Percentiles rank a stretch among this genome's conserved stretches.
These are phyloP conservation scores for Microchirus variegatus DNA, from an alignment of 2,797 vertebrate species.

Conservation along the genomic window DNA sequence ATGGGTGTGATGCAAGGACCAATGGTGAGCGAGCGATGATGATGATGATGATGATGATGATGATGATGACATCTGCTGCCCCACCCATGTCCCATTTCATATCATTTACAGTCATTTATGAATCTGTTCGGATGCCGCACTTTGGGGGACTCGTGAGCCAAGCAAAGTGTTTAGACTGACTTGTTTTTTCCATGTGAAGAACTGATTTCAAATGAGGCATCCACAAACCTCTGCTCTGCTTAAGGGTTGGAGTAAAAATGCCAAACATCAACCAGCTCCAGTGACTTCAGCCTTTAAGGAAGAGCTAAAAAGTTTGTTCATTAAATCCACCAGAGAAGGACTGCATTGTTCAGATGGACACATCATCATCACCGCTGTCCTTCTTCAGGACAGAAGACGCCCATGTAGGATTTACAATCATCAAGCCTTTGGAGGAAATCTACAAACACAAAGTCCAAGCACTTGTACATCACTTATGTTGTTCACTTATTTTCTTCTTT, in stretches of 20 bases:
- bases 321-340: constrained; percentile 1
- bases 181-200: neutral
- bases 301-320: neutral
- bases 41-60: constrained; percentile 48
- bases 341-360: constrained; percentile 19
- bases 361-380: constrained; percentile 3
- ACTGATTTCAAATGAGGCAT: neutral
- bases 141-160: neutral
- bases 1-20: constrained; percentile 96
- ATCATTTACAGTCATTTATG: neutral
- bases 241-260: neutral
- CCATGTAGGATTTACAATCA: constrained; percentile 29
- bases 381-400: constrained; percentile 8
- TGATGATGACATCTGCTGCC: constrained; percentile 37
- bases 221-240: no score
- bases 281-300: constrained; percentile 8
- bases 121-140: constrained; percentile 11
- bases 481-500: neutral
- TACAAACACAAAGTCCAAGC: neutral
- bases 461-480: neutral
- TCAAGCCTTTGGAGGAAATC: constrained; percentile 17
- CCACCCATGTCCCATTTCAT: neutral
- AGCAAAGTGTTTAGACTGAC: neutral
- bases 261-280: neutral
- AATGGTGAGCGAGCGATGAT: constrained; percentile 76